Base-by-base conservation (phyloP, 2,888 invertebrate genomes). In the Apodemia hepburni region DNA sequence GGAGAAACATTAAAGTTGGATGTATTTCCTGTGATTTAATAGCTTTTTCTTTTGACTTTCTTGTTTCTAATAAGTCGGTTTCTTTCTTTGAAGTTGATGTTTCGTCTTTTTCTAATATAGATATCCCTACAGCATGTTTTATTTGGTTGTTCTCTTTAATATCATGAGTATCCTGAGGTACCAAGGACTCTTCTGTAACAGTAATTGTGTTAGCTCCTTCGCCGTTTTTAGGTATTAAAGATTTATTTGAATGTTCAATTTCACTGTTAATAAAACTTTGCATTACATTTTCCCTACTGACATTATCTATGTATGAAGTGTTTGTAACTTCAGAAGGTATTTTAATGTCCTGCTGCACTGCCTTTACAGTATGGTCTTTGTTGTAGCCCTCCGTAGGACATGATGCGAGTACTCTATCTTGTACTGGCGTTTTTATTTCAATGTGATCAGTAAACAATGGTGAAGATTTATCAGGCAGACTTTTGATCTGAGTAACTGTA, bases 191-290 rank as follows among this genome's bases (percentile, higher is more conserved):
- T 27, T 54, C 27, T 12, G 18, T 15, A 5, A 15, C 12, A 9
- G 3, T 22, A 1, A 22, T 5, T 12, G 22, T 27, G 5, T 42
- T n/a, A 15, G 15, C n/a, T 45, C 1, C 11, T 45, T 45, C 22
- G 15, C 35, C 27, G 1, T 8, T 15, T 18, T 61, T 27, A n/a
- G 15, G 11, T 42, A 17, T 3, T 27, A 58, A 58, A 42, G 33
- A 15, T 27, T 57, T 29, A 3, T 61, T 42, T 3, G 78, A 75
- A 57, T 82, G 75, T 12, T 75, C 75, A 18, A 73, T 73, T 66
- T 83, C 82, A 69, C 73, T 80, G 8, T 68, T 75, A 33, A 83
- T 75, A 5, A 82, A 70, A 49, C 63, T 72, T 45, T 74, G 76
- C 4, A 76, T 78, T 3, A 75, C 68, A 64, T 79, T 75, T 17